These are phyloP conservation scores for Chaetorhynchus papuensis DNA, from an alignment of 2,113 vertebrate genomes.

Conservation along the genomic window DNA sequence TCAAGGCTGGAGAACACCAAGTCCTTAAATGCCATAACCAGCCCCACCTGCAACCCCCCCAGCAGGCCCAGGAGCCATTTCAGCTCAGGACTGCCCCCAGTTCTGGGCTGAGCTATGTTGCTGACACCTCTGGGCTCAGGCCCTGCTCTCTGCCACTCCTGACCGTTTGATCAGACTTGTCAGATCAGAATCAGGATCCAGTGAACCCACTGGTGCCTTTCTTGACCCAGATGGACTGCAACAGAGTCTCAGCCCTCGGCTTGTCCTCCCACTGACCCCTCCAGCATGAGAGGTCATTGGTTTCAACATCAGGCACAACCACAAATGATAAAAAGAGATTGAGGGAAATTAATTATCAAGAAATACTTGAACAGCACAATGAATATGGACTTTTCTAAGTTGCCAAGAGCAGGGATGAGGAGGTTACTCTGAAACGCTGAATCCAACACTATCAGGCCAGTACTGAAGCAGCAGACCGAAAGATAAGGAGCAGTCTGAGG, in stretches of 20 bases:
- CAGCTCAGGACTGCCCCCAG: background rate
- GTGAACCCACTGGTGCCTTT: accelerated
- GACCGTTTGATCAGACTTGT: background rate
- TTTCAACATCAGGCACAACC: background rate
- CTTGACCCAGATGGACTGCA: accelerated
- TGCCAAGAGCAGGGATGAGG: background rate
- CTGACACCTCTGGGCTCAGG: background rate
- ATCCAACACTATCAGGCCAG: background rate
- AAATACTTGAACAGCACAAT: background rate
- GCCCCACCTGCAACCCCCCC: background rate
- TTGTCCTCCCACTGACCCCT: background rate
- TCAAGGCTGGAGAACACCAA: background rate
- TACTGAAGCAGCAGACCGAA: background rate
- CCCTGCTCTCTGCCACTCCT: background rate
- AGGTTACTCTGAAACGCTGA: background rate
- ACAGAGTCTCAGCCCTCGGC: background rate
- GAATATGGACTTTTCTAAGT: background rate
- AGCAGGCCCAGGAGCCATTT: background rate
- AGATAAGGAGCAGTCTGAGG: background rate
- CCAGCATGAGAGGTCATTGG: accelerated
- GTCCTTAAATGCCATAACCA: background rate
- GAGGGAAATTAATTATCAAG: background rate
- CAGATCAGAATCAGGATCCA: accelerated
- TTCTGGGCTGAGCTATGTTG: accelerated
- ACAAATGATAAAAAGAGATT: background rate